Evolutionary conservation across 2,888 invertebrate genomes (phyloP).

Genomic region (Druceiella hillmani): DNA sequence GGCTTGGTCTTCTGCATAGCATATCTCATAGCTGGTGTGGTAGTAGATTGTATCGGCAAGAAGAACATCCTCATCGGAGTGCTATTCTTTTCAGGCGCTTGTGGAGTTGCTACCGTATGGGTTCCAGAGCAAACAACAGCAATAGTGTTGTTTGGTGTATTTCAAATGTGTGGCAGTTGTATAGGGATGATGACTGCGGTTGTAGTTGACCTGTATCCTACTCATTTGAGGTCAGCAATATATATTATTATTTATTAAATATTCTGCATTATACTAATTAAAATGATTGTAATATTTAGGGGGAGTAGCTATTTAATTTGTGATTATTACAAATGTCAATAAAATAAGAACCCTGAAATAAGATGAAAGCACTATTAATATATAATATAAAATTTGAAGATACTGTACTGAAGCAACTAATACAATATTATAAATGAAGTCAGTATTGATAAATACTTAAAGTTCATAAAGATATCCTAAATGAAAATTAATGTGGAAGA

Average conservation of each 20-base stretch:
- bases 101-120: constrained; percentile 56
- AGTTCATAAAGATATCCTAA: too few relatives aligned
- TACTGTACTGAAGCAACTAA: too few relatives aligned
- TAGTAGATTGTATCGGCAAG: constrained; percentile 50
- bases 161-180: constrained; percentile 52
- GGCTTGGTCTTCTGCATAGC: constrained; percentile 60
- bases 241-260: neutral
- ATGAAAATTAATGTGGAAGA: too few relatives aligned
- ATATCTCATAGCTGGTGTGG: constrained; percentile 58
- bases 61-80: constrained; percentile 49
- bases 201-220: constrained; percentile 54
- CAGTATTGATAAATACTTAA: too few relatives aligned
- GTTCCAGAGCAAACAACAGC: constrained; percentile 51
- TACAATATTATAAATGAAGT: too few relatives aligned
- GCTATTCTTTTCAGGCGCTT: constrained; percentile 48
- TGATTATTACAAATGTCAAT: too few relatives aligned
- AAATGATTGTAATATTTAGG: too few relatives aligned
- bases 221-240: constrained; percentile 39
- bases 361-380: too few relatives aligned
- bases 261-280: constrained; percentile 2
- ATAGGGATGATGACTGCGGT: constrained; percentile 54
- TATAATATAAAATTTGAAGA: too few relatives aligned
- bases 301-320: too few relatives aligned
- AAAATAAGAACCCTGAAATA: too few relatives aligned
- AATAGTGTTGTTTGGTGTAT: constrained; percentile 52